Conservation (phyloP, 1,140 invertebrate species). For the Psix sp. region DNA sequence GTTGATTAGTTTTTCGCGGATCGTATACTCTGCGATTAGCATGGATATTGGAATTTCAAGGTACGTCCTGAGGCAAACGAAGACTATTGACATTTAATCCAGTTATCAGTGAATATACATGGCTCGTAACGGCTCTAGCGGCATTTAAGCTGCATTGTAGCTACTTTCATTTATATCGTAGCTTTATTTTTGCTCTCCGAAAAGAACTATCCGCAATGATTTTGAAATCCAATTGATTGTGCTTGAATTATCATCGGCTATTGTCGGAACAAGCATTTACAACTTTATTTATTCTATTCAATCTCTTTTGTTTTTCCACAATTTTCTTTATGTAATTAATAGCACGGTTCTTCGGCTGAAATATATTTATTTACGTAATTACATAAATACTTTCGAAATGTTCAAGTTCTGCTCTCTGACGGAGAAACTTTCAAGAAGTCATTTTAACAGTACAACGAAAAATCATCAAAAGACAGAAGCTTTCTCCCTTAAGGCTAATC, state of each 20-base stretch:
- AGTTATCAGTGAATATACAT: constrained; percentile 37
- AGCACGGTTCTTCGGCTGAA: no score
- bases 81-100: constrained; percentile 33
- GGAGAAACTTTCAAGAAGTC: no score
- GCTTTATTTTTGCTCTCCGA: constrained; percentile 27
- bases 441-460: constrained; percentile 20
- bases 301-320: no score
- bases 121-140: constrained; percentile 23
- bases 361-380: no score
- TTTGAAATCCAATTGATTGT: constrained; percentile 9
- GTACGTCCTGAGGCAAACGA: constrained; percentile 8
- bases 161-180: constrained; percentile 39
- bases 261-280: no score
- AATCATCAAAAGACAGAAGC: constrained; percentile 22
- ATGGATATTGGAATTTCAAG: constrained; percentile 30
- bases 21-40: constrained; percentile 27
- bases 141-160: constrained; percentile 23
- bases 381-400: no score
- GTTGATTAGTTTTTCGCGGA: no score
- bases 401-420: no score
- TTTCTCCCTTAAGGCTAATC: constrained; percentile 30
- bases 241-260: constrained; percentile 4
- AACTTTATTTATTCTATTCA: no score
- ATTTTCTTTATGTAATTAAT: no score
- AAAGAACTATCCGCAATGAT: constrained; percentile 21